phyloP scores from a whole-genome alignment of 2,113 vertebrate species.

The Channa argus region DNA sequence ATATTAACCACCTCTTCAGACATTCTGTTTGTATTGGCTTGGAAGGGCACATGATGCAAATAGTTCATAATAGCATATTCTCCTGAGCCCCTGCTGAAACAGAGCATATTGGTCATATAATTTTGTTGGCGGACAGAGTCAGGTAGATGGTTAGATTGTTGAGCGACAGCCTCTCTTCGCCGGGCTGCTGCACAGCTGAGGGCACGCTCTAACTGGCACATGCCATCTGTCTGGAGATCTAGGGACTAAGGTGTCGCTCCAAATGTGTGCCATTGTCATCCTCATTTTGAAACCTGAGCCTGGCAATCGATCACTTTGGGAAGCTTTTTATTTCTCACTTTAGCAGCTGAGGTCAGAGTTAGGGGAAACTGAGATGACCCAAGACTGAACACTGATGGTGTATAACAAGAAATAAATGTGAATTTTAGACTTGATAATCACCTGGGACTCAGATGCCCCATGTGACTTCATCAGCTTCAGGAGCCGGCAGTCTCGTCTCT shows the following conservation, averaged over 20 bases:
- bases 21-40: conserved; percentile 19
- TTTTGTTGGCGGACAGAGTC: conserved; percentile 47
- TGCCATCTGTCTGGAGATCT: conserved; percentile 63
- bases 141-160: conserved; percentile 13
- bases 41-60: conserved; percentile 45
- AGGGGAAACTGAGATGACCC: conserved; percentile 14
- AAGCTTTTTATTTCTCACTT: conserved; percentile 34
- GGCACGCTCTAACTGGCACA: conserved; percentile 48
- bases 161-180: conserved; percentile 28
- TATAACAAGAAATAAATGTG: conserved; percentile 2
- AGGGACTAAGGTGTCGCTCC: conserved; percentile 55
- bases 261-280: conserved; percentile 35
- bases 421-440: conserved; percentile 36
- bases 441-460: conserved; percentile 12
- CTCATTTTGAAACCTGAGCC: conserved; percentile 17
- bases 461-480: conserved; percentile 58
- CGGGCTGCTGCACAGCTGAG: conserved; percentile 47
- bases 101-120: conserved; percentile 60
- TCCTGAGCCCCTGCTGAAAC: conserved; percentile 27
- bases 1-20: conserved; percentile 8
- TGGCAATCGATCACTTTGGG: conserved; percentile 23
- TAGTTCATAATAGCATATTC: conserved; percentile 38
- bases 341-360: conserved; percentile 24
- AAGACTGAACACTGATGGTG: neutral
- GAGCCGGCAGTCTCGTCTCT: conserved; percentile 8